Evolutionary conservation across 2,888 invertebrate species (phyloP).

Genomic region (Mylabris sibirica): DNA sequence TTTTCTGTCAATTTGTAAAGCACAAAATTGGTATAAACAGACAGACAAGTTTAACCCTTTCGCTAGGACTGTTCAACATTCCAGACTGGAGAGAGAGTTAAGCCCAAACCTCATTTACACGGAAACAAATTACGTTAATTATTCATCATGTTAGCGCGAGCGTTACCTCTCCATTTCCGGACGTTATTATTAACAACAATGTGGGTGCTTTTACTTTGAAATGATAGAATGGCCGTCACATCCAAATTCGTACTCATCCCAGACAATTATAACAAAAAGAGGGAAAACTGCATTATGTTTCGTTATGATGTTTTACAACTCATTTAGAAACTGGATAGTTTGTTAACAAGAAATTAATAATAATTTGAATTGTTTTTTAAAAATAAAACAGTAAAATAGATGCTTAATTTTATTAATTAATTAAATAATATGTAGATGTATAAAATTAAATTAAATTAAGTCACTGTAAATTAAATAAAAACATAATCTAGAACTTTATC

Average conservation of each 20-base stretch:
- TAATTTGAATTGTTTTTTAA: too few relatives aligned
- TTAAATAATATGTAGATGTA: too few relatives aligned
- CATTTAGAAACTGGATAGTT: too few relatives aligned
- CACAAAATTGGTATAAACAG: not conserved
- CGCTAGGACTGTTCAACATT: slow-evolving; percentile 3
- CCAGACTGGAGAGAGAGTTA: slow-evolving; percentile 1
- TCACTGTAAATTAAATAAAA: too few relatives aligned
- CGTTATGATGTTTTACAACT: not conserved
- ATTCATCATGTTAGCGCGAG: slow-evolving; percentile 52
- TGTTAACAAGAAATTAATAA: too few relatives aligned
- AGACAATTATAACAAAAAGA: slow-evolving; percentile 24
- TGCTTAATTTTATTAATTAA: too few relatives aligned
- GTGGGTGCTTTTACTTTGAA: slow-evolving; percentile 44
- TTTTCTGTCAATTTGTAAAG: slow-evolving; percentile 7
- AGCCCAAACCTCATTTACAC: slow-evolving; percentile 47
- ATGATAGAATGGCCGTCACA: slow-evolving; percentile 44
- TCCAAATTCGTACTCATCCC: slow-evolving; percentile 36
- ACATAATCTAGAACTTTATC: too few relatives aligned
- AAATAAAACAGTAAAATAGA: too few relatives aligned
- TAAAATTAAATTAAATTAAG: too few relatives aligned
- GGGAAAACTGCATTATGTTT: slow-evolving; percentile 27
- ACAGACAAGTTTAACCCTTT: slow-evolving; percentile 6
- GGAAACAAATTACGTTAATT: slow-evolving; percentile 55
- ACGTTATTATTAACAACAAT: slow-evolving; percentile 48
- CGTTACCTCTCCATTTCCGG: slow-evolving; percentile 37